phyloP scores from a whole-genome alignment of 2,888 invertebrate genomes.

The Sphinx pinastri region DNA sequence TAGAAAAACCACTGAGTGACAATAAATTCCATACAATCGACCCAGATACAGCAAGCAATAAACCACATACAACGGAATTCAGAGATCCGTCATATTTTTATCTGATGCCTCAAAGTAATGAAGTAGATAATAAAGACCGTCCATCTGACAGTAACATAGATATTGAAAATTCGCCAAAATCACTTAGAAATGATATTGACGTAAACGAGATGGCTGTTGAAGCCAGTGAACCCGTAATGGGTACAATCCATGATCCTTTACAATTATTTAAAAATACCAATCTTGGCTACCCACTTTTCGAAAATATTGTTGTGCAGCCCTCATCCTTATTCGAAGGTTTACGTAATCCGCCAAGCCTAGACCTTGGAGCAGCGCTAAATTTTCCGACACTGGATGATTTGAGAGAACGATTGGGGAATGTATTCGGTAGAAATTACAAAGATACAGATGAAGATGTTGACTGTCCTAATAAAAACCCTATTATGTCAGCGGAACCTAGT shows the following conservation, averaged over 20 bases:
- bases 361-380: conserved; percentile 38
- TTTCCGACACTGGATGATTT: conserved; percentile 52
- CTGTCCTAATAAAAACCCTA: conserved; percentile 37
- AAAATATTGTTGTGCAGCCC: conserved; percentile 41
- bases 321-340: conserved; percentile 33
- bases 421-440: conserved; percentile 45
- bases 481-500: conserved; percentile 50
- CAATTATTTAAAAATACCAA: conserved; percentile 32
- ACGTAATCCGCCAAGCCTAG: conserved; percentile 32
- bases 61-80: background rate
- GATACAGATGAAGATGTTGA: conserved; percentile 35
- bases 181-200: conserved; percentile 26
- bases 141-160: conserved; percentile 4
- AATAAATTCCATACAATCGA: background rate
- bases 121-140: background rate
- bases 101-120: background rate
- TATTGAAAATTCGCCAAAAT: conserved; percentile 19
- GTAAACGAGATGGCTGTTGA: conserved; percentile 50
- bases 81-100: background rate
- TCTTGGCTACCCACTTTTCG: conserved; percentile 35
- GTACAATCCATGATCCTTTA: conserved; percentile 38
- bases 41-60: background rate
- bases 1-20: background rate
- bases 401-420: conserved; percentile 42
- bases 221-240: conserved; percentile 54